Base-by-base conservation (phyloP, 1,140 invertebrate species). In the Arion vulgaris region DNA sequence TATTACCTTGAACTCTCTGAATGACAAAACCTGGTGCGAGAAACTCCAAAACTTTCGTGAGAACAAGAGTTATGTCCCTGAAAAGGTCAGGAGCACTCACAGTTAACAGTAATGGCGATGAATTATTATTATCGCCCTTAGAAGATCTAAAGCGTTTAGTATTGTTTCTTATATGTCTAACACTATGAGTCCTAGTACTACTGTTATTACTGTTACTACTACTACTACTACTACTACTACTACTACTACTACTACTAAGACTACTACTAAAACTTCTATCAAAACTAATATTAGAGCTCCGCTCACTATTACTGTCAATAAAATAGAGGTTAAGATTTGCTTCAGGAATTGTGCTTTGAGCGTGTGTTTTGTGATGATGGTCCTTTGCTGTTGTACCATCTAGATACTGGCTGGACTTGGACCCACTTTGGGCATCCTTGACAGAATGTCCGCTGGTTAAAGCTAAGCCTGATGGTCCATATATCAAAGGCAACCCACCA, bases 21-120 rank as follows among this genome's bases (percentile, higher is more conserved):
- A 87, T 83, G 66, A 87, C 81, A 75, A 87, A 85, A 13, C 84
- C 80, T 57, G 87, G 85, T 19, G 85, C 68, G 36, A 87, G 81
- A 74, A 87, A 87, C 80, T 89, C 87, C 83, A 79, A 69, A 0
- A 78, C 77, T 15, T 66, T 62, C 17, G 39, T 41, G 76, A 85
- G 28, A 19, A 75, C 69, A 28, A 85, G 49, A 39, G 38, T 81
- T 28, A 84, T 53, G 13, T 77, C 76, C 69, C 80, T 32, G 68
- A 85, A 82, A 17, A 85, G 19, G 1, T 75, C 69, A 26, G 84
- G 81, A 28, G 84, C 66, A 17, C 36, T 57, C 19, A 81, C 45
- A 34, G 69, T 32, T 51, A 81, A 49, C 1, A 81, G 0, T 7
- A 81, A 28, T n/a, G 68, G 49, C 41, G 62, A 66, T 1, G 17